Evolutionary conservation across 1,140 invertebrate species (phyloP), one percentile per base, ranked within the genome.

Genomic region (Gryon sp.): DNA sequence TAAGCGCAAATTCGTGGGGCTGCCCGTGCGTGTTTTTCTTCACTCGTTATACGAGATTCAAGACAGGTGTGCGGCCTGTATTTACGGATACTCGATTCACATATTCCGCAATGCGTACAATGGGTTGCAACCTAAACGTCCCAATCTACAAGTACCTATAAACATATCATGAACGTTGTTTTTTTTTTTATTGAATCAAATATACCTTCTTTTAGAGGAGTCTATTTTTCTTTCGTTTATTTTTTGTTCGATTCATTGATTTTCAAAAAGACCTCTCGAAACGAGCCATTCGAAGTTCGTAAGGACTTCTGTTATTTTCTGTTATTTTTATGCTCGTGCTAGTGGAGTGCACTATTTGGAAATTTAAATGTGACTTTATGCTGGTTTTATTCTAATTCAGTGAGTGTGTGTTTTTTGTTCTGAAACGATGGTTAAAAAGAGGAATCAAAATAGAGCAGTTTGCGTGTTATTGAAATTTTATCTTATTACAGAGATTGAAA

Each of bases 61-160:
- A 72, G 55, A 72, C 68, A 72, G 68, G 68, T 72, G 68, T 36
- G 57, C 68, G 57, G 57, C 32, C n/a, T 62, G 57, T 38, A 52
- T 62, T 72, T 72, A 53, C 55, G 59, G 48, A 30, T 72, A 55
- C 46, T 70, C 66, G 18, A 60, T 70, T 70, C 53, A 70, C 46
- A 60, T 46, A 30, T 70, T 43, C 30, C 48, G 46, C 48, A 24
- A 20, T n/a, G 28, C 41, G 12, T n/a, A 72, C 68, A 72, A 72
- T 62, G 40, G 46, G 22, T 1, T 8, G 26, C 26, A 22, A 24
- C 18, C 16, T 4, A 60, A 53, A 60, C 11, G 41, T 4, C 3
- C 40, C 28, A 0, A 60, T 60, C 46, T 60, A 60, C 41, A 46
- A 46, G 18, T 15, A 5, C 18, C 40, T 20, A 22, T 52, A 52